Base-by-base conservation (phyloP, 1,140 invertebrate species). In the Cydia pomonella region DNA sequence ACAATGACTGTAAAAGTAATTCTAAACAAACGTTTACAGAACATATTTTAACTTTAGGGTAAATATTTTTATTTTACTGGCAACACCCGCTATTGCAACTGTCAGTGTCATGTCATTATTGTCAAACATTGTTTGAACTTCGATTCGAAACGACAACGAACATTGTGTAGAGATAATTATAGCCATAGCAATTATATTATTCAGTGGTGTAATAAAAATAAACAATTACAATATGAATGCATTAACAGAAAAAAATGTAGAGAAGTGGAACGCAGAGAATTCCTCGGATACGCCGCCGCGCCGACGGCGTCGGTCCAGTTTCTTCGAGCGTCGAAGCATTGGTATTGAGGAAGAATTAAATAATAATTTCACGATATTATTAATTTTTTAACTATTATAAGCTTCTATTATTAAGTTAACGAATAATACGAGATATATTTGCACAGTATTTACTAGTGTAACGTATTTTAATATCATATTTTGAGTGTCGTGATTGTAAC, bases 171-270 rank as follows among this genome's bases (percentile, higher is more conserved):
- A 2, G 16, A n/a, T 47, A 44, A 12, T n/a, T n/a, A 53, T 6
- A n/a, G n/a, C n/a, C n/a, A n/a, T n/a, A n/a, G n/a, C 16, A 21
- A 59, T 23, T 59, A 23, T 59, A 10, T 59, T 23, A 6, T 10
- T 59, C 16, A 21, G 16, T 59, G 18, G 53, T 21, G 18, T 23
- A 23, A n/a, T 21, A 59, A 18, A 50, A 7, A 21, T 59, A 59
- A 53, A 53, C n/a, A 53, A 53, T 53, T 7, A 21, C n/a, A 23
- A 10, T n/a, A 53, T 59, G 53, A n/a, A 59, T 10, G 53, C 18
- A 7, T 59, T 59, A 23, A 59, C 53, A 21, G 69, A 50, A 75
- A 79, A 77, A 1, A 78, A 73, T 50, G 71, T 25, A 5, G 41
- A 29, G 18, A 50, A 27, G 10, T 47, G 71, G 25, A 73, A 73